Percentiles rank a stretch among this genome's conserved stretches.
These are phyloP conservation scores for Sebastes steindachneri DNA, from an alignment of 2,797 vertebrate genomes.

Conservation along the genomic window DNA sequence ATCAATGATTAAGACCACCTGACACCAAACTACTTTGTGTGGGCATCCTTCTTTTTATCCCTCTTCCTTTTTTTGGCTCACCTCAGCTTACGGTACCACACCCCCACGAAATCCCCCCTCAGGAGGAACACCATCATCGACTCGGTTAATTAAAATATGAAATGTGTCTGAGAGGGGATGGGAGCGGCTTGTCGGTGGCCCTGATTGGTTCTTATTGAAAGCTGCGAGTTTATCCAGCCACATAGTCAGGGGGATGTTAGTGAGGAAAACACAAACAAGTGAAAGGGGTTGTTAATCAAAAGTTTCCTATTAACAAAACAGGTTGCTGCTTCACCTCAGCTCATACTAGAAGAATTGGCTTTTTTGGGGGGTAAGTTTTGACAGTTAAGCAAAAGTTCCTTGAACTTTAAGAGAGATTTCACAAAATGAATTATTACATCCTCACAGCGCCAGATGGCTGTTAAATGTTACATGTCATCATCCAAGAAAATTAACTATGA, in stretches of 20 bases:
- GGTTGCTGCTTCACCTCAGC: constrained; percentile 1
- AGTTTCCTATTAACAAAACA: constrained; percentile 41
- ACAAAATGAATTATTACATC: constrained; percentile 32
- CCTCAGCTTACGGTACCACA: constrained; percentile 21
- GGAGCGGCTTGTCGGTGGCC: neutral
- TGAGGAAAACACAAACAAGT: constrained; percentile 7
- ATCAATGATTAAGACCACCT: constrained; percentile 78
- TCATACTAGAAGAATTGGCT: neutral
- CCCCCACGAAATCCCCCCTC: constrained; percentile 16
- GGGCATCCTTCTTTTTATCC: neutral
- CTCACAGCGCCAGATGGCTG: constrained; percentile 49
- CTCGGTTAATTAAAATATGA: constrained; percentile 77
- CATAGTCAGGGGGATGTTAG: neutral
- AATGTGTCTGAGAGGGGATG: constrained; percentile 38
- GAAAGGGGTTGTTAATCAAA: constrained; percentile 34
- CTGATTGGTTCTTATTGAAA: constrained; percentile 30
- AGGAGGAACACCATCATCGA: constrained; percentile 61
- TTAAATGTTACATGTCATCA: constrained; percentile 60
- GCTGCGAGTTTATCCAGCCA: constrained; percentile 11
- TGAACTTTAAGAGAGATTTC: constrained; percentile 35
- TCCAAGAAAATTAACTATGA: constrained; percentile 38
- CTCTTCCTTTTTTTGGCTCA: constrained; percentile 26
- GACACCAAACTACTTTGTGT: constrained; percentile 45
- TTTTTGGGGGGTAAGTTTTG: constrained; percentile 19
- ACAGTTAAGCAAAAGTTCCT: constrained; percentile 31